Base-by-base conservation (phyloP, 1,140 invertebrate species). In the Cotesia typhae region DNA sequence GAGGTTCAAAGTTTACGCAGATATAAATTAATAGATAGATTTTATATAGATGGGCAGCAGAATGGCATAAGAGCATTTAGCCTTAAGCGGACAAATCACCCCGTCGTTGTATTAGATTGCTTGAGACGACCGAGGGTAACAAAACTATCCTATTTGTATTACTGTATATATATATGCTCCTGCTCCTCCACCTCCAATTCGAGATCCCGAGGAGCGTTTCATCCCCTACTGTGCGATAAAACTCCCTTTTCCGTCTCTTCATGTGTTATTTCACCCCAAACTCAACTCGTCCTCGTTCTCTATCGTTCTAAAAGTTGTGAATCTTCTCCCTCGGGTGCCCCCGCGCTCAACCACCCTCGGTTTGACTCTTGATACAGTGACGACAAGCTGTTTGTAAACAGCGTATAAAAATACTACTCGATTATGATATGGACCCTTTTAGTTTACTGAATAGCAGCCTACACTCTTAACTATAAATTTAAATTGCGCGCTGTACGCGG, bases 21-120 rank as follows among this genome's bases (percentile, higher is more conserved):
- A 28, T 28, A 28, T 28, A 28, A 28, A 4, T n/a, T 79, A 75
- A 77, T 79, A 28, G 79, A 78, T 80, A 82, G 75, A 77, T 76
- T 28, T 28, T 28, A 28, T 28, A 28, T 28, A 2, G 28, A 37
- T 55, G 66, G 41, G 66, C 66, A 52, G 41, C 53, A 35, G 41
- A 67, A 67, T 67, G 66, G 51, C 41, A 55, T 20, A 65, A 36
- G 14, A 51, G 63, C 20, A 65, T 65, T 38, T 53, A 17, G 38
- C 66, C 20, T 17, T 10, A 51, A 41, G 28, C 51, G 52, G 14
- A 53, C 66, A 67, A 67, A 67, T 53, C 52, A 20, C 53, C 53
- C 53, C 53, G 53, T 57, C n/a, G 60, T 63, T 63, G 66, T 53
- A 3, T 9, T 28, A 28, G 28, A 28, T 28, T 28, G 28, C 28